phyloP scores from a whole-genome alignment of 2,113 vertebrate genomes.

The Oncorhynchus nerka region DNA sequence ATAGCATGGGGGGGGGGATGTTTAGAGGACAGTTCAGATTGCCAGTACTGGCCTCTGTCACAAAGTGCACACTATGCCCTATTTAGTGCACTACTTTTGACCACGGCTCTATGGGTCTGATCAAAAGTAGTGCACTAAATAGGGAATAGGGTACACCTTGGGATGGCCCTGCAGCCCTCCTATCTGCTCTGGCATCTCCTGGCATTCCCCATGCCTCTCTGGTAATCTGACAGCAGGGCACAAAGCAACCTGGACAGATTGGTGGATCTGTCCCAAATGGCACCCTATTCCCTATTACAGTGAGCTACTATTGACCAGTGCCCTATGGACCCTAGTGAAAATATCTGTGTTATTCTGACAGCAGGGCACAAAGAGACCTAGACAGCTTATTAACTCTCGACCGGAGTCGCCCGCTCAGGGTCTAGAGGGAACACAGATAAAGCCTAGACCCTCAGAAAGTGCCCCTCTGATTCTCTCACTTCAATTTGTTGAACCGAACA shows the following conservation, averaged over 20 bases:
- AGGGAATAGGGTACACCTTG: too few relatives aligned
- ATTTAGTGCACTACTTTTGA: too few relatives aligned
- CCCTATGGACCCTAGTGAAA: too few relatives aligned
- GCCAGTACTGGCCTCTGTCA: conserved; percentile 28
- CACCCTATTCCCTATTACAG: too few relatives aligned
- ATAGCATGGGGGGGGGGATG: conserved; percentile 46
- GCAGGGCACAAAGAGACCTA: conserved; percentile 30
- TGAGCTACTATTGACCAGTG: too few relatives aligned
- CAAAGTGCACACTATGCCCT: too few relatives aligned
- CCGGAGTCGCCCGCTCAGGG: conserved; percentile 2
- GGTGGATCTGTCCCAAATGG: too few relatives aligned
- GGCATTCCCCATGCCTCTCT: conserved; percentile 33
- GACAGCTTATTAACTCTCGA: conserved; percentile 40
- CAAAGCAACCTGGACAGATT: conserved; percentile 36
- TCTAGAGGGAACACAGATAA: conserved; percentile 43
- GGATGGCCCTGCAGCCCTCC: neutral
- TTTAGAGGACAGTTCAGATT: conserved; percentile 49
- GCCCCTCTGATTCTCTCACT: conserved; percentile 12
- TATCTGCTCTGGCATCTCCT: conserved; percentile 50
- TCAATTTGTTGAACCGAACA: neutral
- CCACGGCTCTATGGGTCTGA: too few relatives aligned
- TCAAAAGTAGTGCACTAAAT: too few relatives aligned
- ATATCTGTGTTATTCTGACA: conserved; percentile 44
- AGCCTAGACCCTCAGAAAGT: conserved; percentile 17
- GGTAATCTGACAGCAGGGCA: conserved; percentile 52